A percentile compares a stretch with the other conserved stretches of the same genome.
phyloP scores from a whole-genome alignment of 2,888 invertebrate genomes.

The Zeuzera pyrina region DNA sequence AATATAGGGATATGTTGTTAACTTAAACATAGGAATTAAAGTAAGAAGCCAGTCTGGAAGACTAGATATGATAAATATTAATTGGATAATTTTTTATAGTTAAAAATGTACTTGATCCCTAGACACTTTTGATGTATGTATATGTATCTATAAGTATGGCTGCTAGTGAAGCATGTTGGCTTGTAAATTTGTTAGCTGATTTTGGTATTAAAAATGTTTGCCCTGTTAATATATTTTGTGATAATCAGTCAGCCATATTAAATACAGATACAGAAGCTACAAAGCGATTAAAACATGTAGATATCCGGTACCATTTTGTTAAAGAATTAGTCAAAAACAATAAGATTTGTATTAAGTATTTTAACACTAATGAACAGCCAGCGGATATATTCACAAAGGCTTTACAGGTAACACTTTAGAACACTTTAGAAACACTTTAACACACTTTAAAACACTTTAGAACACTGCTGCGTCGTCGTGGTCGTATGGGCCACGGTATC shows the following conservation, averaged over 20 bases:
- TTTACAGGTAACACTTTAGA: too few species aligned
- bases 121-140: too few species aligned
- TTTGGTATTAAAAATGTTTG: slow-evolving; percentile 5
- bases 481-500: not conserved
- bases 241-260: slow-evolving; percentile 11
- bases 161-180: slow-evolving; percentile 13
- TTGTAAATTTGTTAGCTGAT: slow-evolving; percentile 11
- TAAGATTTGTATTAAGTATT: slow-evolving; percentile 1
- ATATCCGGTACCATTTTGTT: slow-evolving; percentile 7
- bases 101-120: too few species aligned
- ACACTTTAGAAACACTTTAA: too few species aligned
- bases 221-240: slow-evolving; percentile 10
- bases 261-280: slow-evolving; percentile 6
- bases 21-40: too few species aligned
- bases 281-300: slow-evolving; percentile 11
- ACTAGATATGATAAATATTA: too few species aligned
- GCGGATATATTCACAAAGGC: slow-evolving; percentile 7
- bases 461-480: too few species aligned
- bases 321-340: slow-evolving; percentile 1
- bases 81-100: too few species aligned
- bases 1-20: too few species aligned
- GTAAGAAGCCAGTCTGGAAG: too few species aligned
- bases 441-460: not conserved
- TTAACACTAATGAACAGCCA: slow-evolving; percentile 1
- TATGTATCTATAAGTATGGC: too few species aligned